Conservation (phyloP, 2,797 vertebrate genomes). For the Gallinago stenura region DNA sequence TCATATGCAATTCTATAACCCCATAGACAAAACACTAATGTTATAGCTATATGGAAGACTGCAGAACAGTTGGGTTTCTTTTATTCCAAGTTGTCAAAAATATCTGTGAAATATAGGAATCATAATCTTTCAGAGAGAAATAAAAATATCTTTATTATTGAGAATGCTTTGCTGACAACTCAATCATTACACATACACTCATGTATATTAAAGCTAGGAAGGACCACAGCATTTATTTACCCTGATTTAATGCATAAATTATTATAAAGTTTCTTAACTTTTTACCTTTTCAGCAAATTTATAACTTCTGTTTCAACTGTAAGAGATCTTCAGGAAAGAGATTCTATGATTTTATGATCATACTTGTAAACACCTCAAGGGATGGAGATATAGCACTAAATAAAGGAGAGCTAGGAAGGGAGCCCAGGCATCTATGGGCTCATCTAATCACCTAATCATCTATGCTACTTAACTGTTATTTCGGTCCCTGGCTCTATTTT, state of each 20-base stretch:
- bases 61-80: background rate
- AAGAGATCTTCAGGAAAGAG: background rate
- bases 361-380: background rate
- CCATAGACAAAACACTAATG: background rate
- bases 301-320: background rate
- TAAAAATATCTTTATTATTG: background rate
- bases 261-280: background rate
- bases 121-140: background rate
- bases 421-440: background rate
- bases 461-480: background rate
- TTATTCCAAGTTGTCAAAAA: background rate
- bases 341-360: background rate
- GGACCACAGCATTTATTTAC: background rate
- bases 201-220: background rate
- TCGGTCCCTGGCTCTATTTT: background rate
- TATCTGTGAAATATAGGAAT: background rate
- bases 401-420: background rate
- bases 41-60: background rate
- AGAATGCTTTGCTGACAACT: background rate
- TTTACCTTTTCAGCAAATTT: background rate
- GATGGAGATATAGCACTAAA: background rate
- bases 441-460: background rate
- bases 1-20: background rate
- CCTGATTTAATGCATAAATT: background rate
- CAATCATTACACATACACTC: background rate